phyloP scores from a whole-genome alignment of 2,888 invertebrate species.

The Zygothrica quintamaculata region DNA sequence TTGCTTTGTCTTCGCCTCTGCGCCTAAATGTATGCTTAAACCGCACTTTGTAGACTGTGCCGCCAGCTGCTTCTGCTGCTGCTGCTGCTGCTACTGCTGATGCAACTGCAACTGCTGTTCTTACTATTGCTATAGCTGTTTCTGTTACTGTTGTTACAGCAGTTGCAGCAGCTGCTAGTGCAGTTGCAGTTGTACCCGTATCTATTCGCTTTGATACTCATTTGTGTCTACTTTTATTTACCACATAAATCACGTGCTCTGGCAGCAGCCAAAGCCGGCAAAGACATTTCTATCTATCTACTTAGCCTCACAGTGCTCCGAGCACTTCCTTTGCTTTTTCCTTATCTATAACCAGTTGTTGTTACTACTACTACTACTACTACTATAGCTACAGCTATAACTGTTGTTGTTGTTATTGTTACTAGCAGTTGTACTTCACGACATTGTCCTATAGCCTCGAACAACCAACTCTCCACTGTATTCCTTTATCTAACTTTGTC shows the following conservation, averaged over 20 bases:
- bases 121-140: conserved; percentile 4
- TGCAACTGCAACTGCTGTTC: conserved; percentile 20
- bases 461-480: no score
- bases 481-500: no score
- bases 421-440: conserved; percentile 45
- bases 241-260: conserved; percentile 77
- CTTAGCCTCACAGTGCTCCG: conserved; percentile 60
- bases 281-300: conserved; percentile 68
- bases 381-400: conserved; percentile 32
- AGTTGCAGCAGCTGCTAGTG: conserved; percentile 2
- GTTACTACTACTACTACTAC: no score
- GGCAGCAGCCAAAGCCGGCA: conserved; percentile 42
- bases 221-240: conserved; percentile 76
- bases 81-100: conserved; percentile 16
- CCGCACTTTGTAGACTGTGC: conserved; percentile 42
- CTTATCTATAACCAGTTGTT: conserved; percentile 51
- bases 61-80: conserved; percentile 21
- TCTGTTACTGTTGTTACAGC: conserved; percentile 6
- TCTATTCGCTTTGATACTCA: conserved; percentile 64
- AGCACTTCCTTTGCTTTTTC: conserved; percentile 60
- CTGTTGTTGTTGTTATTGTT: conserved; percentile 12
- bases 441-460: conserved; percentile 38
- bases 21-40: conserved; percentile 54
- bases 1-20: conserved; percentile 38
- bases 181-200: conserved; percentile 46